Percentiles rank a stretch among this genome's conserved stretches.
These are phyloP conservation scores for Alsophila aescularia DNA, from an alignment of 2,888 invertebrate genomes.

Conservation along the genomic window DNA sequence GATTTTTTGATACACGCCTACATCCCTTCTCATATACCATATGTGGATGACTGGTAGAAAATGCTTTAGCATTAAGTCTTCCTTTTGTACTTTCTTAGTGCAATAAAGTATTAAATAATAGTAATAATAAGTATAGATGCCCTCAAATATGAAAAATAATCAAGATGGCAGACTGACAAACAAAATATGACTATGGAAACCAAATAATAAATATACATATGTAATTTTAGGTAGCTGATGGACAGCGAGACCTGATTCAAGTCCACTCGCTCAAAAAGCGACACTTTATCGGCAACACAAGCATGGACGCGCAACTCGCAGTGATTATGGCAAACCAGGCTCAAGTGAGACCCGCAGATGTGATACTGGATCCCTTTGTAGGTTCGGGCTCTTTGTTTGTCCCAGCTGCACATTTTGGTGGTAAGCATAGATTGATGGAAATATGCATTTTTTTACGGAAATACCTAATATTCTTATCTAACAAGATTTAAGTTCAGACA, in stretches of 20 bases:
- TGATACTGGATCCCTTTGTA: conserved; percentile 98
- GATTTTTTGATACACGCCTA: no score
- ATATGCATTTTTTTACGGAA: not conserved
- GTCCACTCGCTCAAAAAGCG: conserved; percentile 94
- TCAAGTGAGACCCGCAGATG: conserved; percentile 86
- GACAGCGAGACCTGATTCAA: conserved; percentile 92
- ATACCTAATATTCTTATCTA: no score
- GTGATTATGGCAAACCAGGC: conserved; percentile 98
- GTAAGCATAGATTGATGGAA: conserved; percentile 49
- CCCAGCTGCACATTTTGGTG: conserved; percentile 95
- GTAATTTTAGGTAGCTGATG: conserved; percentile 88
- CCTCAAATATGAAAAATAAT: no score
- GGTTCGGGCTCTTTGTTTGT: conserved; percentile 94
- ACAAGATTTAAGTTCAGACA: no score
- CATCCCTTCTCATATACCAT: no score
- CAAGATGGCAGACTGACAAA: no score
- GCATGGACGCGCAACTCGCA: conserved; percentile 98
- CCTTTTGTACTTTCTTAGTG: no score
- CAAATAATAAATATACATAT: not conserved
- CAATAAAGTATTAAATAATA: no score
- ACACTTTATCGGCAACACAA: conserved; percentile 98
- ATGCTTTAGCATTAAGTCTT: no score
- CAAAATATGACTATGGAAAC: no score
- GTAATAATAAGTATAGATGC: no score
- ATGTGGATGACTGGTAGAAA: no score